Evolutionary conservation across 2,113 vertebrate species (phyloP), one percentile per base, ranked within the genome.

Genomic region (Anolis sagrei): DNA sequence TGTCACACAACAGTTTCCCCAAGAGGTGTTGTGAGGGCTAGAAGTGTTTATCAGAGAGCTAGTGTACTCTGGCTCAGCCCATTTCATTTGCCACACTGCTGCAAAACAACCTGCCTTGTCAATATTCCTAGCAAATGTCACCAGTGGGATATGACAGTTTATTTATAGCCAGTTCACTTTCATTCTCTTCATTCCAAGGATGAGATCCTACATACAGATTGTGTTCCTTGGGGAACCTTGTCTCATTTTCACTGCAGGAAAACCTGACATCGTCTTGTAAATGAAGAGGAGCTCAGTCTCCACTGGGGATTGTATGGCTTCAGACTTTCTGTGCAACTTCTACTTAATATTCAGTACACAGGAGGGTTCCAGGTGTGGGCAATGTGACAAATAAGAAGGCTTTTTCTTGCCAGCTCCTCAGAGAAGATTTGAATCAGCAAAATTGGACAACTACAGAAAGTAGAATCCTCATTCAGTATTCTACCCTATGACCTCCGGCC

Each of bases 111-210:
- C 70, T 86, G 82, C 72, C 76, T 89, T 87, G 86, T 90, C 87
- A 89, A 90, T 88, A 91, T 87, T 88, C 81, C 75, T 76, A 88
- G 89, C 86, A 92, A 81, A 85, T 89, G 72, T 88, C 81, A 87
- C 81, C 25, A 66, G 48, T 61, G 84, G 82, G 84, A 80, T 82
- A 90, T 74, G 83, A 75, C 68, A 73, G 82, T 83, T 90, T 93
- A 93, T 93, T 93, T 93, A 91, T 88, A 91, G 83, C 80, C 73
- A 82, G 82, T 88, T 87, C 84, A 75, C 86, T 91, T 91, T 90
- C 83, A 86, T 90, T 89, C 89, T 86, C 84, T 72, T 88, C 87
- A 70, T 90, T 75, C 39, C 87, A 85, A 64, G 88, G 76, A 85
- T 87, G 81, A 90, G 83, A 89, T 88, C 88, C 58, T 90, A 78